Evolutionary conservation across 53 echinoderm and acorn worm species (phyloP), one percentile per base, ranked within the genome.

Genomic region (Holothuria leucospilota): DNA sequence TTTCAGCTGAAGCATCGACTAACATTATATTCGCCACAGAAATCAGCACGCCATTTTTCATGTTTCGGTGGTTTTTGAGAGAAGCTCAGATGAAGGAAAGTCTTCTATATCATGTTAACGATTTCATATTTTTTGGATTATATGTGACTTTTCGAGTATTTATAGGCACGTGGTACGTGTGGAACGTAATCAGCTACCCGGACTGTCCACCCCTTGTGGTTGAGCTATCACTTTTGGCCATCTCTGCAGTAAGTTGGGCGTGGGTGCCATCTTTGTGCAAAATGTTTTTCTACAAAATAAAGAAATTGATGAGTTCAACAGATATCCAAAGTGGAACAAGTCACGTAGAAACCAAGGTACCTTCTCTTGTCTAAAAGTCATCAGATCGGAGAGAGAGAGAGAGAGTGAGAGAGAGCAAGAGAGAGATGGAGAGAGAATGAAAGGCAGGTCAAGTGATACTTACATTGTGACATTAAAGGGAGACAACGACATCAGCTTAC

Each of bases 111-210:
- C 75, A 75, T 51, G 5, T 75, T 8, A 75, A 75, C 23, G 75
- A 75, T 24, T 75, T 75, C 28, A 15, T 27, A 49, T 75, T 75
- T 20, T 49, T 49, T 8, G 49, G 20, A 13, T n/a, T 49, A 49
- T 75, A 51, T 75, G 6, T 75, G 10, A 42, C 41, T 9, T 75
- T 75, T 75, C 75, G 75, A 8, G 3, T 75, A 75, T 30, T 30
- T 21, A 75, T 75, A 24, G 75, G 75, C 26, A 51, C 75, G 10
- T 75, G 75, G 75, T 75, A 75, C 51, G 52, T 75, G 13, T 75
- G 75, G 75, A 75, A n/a, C 20, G 38, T 70, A 70, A 21, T 70
- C 10, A 24, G 14, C 26, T 39, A 39, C 46, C 72, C 39, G 40
- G 21, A 38, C 11, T 72, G 72, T 23, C 72, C 72, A n/a, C 46